Evolutionary conservation across 2,797 vertebrate genomes (phyloP), one percentile per base, ranked within the genome.

Genomic region (Microctenopoma steveboyesi): DNA sequence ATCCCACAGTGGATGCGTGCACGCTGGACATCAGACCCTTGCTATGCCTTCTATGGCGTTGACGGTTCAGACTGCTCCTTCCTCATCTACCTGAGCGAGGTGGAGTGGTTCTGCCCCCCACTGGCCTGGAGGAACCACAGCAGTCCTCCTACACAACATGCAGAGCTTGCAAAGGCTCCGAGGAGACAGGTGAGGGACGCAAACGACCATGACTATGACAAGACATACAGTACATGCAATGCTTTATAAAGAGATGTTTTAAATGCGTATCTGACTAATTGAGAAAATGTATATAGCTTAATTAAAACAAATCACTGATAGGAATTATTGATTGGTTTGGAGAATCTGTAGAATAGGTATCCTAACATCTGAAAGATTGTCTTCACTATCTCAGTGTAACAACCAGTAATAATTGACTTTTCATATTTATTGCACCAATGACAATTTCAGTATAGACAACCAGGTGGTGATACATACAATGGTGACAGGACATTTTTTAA

Each of bases 11-110:
- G 97, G 97, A 98, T 99, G 97, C 95, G 97, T 25, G 96, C 97
- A n/a, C 95, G 97, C 65, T 99, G 97, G 97, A 98, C 96, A 3
- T 98, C 97, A 0, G 97, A 99, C 89, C 97, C 97, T 55, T 99
- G 97, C 91, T 99, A 99, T 0, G 95, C 96, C 22, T 98, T 98
- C 81, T 98, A 98, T 0, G 97, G 97, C 0, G 97, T 99, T 12
- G 97, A 99, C 0, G 97, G 97, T 67, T 98, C 97, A 0, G 97
- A 98, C 86, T 99, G 97, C 85, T 98, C 97, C 1, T 98, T 98
- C 91, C 95, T 99, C 64, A 87, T 96, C 90, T 99, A 99, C 93
- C 95, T 99, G 86, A 98, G 97, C 0, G 97, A 98, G 85, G 96
- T 98, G 0, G 97, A 99, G 88, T 98, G 97, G 97, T 99, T 99